Evolutionary conservation across 1,140 invertebrate species (phyloP).

Genomic region (Drosophila nasuta): DNA sequence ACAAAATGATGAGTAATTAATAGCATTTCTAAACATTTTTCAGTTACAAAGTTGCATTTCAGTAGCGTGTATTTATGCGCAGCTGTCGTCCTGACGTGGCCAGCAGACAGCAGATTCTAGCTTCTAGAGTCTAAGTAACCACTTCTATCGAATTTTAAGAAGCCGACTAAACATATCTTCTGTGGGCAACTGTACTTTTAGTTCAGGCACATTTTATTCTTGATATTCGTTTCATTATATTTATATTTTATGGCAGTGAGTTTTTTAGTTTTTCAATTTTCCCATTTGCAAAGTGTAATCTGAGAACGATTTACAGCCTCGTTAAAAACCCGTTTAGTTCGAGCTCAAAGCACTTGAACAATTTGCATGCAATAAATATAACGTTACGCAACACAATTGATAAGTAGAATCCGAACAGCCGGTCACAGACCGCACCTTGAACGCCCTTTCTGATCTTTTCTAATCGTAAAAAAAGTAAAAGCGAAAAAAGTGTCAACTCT

Average conservation of each 20-base stretch:
- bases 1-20: conserved; percentile 54
- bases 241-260: not conserved
- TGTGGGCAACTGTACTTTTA: conserved; percentile 30
- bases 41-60: not conserved
- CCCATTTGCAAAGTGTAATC: not conserved
- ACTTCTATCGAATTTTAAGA: not conserved
- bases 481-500: conserved; percentile 65
- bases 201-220: not conserved
- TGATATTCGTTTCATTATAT: not conserved
- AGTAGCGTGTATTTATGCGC: not conserved
- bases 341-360: conserved; percentile 1
- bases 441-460: conserved; percentile 7
- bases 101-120: not conserved
- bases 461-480: not conserved
- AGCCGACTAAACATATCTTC: not conserved
- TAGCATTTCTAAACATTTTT: conserved; percentile 35
- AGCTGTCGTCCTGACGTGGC: conserved; percentile 49
- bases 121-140: not conserved
- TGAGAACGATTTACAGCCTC: not conserved
- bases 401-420: conserved; percentile 25
- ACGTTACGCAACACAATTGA: conserved; percentile 36
- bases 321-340: conserved; percentile 20
- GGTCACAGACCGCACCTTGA: conserved; percentile 12
- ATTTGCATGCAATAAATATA: conserved; percentile 18
- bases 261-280: conserved; percentile 1